These are phyloP conservation scores for Ephestia elutella DNA, from an alignment of 1,140 invertebrate genomes.

Conservation along the genomic window DNA sequence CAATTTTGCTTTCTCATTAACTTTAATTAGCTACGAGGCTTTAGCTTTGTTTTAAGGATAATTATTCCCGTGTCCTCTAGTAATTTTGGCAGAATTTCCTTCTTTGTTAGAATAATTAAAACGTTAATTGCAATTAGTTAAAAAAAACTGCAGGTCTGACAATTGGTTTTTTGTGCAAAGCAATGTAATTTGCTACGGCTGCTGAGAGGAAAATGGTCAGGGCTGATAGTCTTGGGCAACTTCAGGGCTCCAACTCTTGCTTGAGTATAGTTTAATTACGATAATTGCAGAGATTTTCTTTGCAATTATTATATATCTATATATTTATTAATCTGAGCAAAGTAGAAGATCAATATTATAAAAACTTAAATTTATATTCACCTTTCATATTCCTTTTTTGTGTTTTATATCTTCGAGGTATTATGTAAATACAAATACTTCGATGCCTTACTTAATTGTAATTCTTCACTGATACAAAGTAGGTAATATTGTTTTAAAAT, in stretches of 20 bases:
- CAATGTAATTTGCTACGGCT: background rate
- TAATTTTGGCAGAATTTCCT: background rate
- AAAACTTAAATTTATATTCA: too few species aligned
- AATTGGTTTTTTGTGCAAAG: background rate
- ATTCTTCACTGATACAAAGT: too few species aligned
- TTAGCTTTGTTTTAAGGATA: background rate
- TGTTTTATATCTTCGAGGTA: too few species aligned
- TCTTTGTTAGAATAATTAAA: constrained; percentile 3
- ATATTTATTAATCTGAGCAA: too few species aligned
- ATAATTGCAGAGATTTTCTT: too few species aligned
- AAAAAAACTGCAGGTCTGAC: background rate
- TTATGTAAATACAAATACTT: too few species aligned
- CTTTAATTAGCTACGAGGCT: background rate
- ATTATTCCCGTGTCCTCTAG: background rate
- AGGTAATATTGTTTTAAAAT: too few species aligned
- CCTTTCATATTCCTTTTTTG: too few species aligned
- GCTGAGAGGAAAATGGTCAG: constrained; percentile 3
- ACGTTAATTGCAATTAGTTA: background rate
- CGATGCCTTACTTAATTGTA: too few species aligned
- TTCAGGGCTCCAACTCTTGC: background rate
- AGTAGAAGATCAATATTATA: too few species aligned
- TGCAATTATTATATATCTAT: too few species aligned
- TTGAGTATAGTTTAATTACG: background rate
- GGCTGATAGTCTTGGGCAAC: background rate
- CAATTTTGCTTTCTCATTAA: too few species aligned